Evolutionary conservation across 2,113 vertebrate species (phyloP), one percentile per base, ranked within the genome.

Genomic region (Mesocricetus auratus): DNA sequence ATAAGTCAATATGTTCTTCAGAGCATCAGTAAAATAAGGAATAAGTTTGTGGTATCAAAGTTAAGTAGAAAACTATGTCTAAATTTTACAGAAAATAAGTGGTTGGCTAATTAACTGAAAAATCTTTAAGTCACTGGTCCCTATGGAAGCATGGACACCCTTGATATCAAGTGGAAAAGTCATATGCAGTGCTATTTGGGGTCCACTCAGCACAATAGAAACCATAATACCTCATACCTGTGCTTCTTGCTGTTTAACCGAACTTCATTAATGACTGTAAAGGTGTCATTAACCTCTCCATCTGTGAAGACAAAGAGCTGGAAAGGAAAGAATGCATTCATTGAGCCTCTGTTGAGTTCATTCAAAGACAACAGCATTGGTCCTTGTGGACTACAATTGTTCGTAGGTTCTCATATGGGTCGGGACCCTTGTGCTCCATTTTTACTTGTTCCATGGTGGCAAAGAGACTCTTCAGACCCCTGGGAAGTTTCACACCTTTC

Each of bases 251-350:
- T 78, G 89, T 99, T 98, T 45, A 8, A 96, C 86, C 83, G 98
- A 92, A 99, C 99, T 96, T 99, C 98, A 45, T 96, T 74, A 21
- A 99, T 98, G 45, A 99, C 98, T 24, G 97, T 93, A 92, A 98
- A 98, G 29, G 99, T 99, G 94, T 98, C 99, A 6, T 0, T 36
- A 79, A 99, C 99, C 96, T 99, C 99, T 94, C 99, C 99, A 71
- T 99, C 99, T 68, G 99, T 99, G 86, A 99, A 99, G 93, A 99
- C 97, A 96, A 99, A 99, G 26, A 99, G 93, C 99, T 99, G 93
- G 0, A 71, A 96, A 83, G 93, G 58, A 92, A 86, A 96, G 86
- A 66, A 62, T 64, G 68, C 0, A 90, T 36, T 36, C 26, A 86
- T 74, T 4, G 89, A 62, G 53, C 21, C 10, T 88, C 11, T n/a